Evolutionary conservation across 2,888 invertebrate genomes (phyloP).

Genomic region (Heliconius sara): DNA sequence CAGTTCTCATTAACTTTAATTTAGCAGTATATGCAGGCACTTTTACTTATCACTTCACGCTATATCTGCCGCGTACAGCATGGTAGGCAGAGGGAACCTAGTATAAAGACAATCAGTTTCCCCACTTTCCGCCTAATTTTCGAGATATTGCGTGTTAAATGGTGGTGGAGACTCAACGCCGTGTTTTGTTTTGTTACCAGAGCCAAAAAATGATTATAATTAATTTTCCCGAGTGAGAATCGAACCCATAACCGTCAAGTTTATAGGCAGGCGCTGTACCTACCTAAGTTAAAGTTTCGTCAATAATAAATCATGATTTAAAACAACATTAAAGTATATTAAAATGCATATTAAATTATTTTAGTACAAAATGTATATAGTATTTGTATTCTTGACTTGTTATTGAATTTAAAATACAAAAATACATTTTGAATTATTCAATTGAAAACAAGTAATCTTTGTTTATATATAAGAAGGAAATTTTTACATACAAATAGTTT

Average conservation of each 20-base stretch:
- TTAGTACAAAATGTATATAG: not conserved
- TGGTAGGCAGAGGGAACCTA: not conserved
- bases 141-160: too few relatives aligned
- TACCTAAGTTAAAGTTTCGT: not conserved
- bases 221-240: not conserved
- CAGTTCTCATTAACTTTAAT: not conserved
- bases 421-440: too few relatives aligned
- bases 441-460: too few relatives aligned
- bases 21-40: slow-evolving; percentile 8
- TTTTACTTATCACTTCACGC: not conserved
- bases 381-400: not conserved
- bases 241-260: too few relatives aligned
- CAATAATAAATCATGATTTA: not conserved
- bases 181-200: not conserved
- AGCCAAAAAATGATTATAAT: not conserved
- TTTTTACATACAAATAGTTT: too few relatives aligned
- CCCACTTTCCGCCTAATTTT: not conserved
- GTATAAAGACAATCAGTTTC: not conserved
- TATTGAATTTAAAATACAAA: too few relatives aligned
- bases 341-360: not conserved
- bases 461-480: too few relatives aligned
- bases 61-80: not conserved
- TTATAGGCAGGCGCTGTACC: too few relatives aligned
- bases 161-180: not conserved
- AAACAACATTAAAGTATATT: not conserved